Base-by-base conservation (phyloP, 2,113 vertebrate species). In the Lamprologus sp. region DNA sequence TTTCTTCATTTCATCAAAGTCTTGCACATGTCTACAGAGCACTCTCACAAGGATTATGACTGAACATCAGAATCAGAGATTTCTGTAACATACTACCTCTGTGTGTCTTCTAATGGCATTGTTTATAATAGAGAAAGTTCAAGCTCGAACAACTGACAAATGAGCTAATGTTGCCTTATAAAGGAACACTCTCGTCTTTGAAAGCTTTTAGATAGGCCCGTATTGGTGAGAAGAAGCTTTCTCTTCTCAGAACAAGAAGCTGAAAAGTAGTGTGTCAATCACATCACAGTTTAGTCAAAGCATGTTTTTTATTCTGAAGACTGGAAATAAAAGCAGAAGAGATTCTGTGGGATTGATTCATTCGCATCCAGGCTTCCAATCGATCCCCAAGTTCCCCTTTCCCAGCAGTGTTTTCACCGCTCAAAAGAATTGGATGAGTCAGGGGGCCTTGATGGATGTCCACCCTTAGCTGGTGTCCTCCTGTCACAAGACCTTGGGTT, bases 271-370 rank as follows among this genome's bases (percentile, higher is more conserved):
- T 31, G 73, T 51, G 73, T 88, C 56, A 81, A 86, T 90, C 85
- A 82, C 73, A 77, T 56, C 28, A 60, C 31, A 54, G 53, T 63
- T 89, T 73, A 84, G 70, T 81, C 55, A 47, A 40, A 82, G 45
- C 10, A 51, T 33, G 17, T 51, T 77, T 77, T 77, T 51, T 77
- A 49, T 77, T 51, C 73, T 31, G 26, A 49, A 75, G 70, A 15
- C 49, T 56, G 31, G 83, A 84, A 89, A 63, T 82, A 60, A 90
- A 47, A 88, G 68, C 77, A 42, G 81, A 81, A 83, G 63, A 86
- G 45, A 81, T 83, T 87, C 82, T 79, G 53, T 63, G 82, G 47
- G 79, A 93, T 87, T 54, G 86, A 94, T 91, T 93, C 83, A 86
- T 73, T 84, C 23, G 1, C 49, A 68, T 47, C 2, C 14, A 85